Evolutionary conservation across 1,140 invertebrate species (phyloP).

Genomic region (Halyomorpha halys): DNA sequence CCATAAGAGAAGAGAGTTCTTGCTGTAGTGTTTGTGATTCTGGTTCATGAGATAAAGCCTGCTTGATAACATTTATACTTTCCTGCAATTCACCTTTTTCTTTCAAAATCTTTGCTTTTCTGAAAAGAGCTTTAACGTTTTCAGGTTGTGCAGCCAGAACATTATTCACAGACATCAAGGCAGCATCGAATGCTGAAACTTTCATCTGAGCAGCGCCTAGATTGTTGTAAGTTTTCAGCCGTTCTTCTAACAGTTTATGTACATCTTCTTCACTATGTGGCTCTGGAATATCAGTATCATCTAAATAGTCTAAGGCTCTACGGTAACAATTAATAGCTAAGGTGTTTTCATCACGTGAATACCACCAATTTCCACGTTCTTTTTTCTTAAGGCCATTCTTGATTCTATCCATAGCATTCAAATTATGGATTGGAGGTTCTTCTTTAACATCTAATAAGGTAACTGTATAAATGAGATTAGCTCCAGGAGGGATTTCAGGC

Average conservation of each 20-base stretch:
- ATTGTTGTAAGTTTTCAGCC: slow-evolving; percentile 78
- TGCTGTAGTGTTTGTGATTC: slow-evolving; percentile 45
- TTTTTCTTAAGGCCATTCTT: slow-evolving; percentile 59
- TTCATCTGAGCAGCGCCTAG: slow-evolving; percentile 81
- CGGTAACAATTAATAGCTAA: slow-evolving; percentile 75
- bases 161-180: slow-evolving; percentile 64
- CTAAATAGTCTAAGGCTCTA: slow-evolving; percentile 68
- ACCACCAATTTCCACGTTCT: slow-evolving; percentile 81
- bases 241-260: slow-evolving; percentile 56
- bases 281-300: slow-evolving; percentile 38
- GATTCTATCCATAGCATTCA: slow-evolving; percentile 46
- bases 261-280: slow-evolving; percentile 43
- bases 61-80: slow-evolving; percentile 46
- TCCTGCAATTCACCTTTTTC: slow-evolving; percentile 48
- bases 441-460: slow-evolving; percentile 54
- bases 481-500: slow-evolving; percentile 52
- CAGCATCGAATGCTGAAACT: slow-evolving; percentile 68
- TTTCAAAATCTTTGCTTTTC: slow-evolving; percentile 68
- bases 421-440: slow-evolving; percentile 50
- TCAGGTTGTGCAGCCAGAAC: slow-evolving; percentile 71
- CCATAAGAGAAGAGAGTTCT: slow-evolving; percentile 47
- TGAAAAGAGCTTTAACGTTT: slow-evolving; percentile 81
- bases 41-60: slow-evolving; percentile 48
- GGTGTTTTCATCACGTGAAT: slow-evolving; percentile 60
- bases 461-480: slow-evolving; percentile 50